Conservation (phyloP, 1,140 invertebrate species). For the Leptopilina boulardi region DNA sequence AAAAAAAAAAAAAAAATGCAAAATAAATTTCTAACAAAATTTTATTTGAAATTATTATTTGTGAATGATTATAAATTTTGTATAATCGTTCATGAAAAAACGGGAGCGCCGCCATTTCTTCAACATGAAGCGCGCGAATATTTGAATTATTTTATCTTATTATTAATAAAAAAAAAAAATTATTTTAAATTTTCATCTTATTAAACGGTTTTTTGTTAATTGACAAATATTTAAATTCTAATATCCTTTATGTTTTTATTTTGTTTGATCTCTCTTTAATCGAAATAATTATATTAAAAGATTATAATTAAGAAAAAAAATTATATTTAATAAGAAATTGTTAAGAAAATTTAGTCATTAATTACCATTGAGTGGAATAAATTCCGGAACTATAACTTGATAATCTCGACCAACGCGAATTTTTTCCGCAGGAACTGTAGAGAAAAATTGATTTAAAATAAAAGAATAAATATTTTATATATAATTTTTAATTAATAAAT, state of each 20-base stretch:
- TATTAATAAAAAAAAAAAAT: too few species aligned
- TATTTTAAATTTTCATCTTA: too few species aligned
- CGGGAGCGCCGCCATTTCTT: background rate
- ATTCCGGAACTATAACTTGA: slow-evolving; percentile 92
- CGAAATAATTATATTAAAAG: too few species aligned
- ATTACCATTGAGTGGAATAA: slow-evolving; percentile 79
- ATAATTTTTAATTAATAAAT: slow-evolving; percentile 34
- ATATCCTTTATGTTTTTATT: too few species aligned
- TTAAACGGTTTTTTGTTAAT: too few species aligned
- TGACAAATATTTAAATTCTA: too few species aligned
- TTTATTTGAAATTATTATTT: too few species aligned
- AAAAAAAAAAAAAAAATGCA: too few species aligned
- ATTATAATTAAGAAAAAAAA: too few species aligned
- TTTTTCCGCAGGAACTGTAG: slow-evolving; percentile 87
- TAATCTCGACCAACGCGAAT: slow-evolving; percentile 96
- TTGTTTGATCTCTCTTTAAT: too few species aligned
- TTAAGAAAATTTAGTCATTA: slow-evolving; percentile 11
- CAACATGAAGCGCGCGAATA: background rate
- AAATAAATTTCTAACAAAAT: too few species aligned
- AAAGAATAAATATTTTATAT: background rate
- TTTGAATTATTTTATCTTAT: background rate
- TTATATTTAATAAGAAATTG: background rate
- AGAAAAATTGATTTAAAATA: slow-evolving; percentile 38
- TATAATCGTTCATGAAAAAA: background rate
- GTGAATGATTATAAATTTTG: too few species aligned